Conservation (phyloP, 2,888 invertebrate species). For the Eupithecia dodoneata region DNA sequence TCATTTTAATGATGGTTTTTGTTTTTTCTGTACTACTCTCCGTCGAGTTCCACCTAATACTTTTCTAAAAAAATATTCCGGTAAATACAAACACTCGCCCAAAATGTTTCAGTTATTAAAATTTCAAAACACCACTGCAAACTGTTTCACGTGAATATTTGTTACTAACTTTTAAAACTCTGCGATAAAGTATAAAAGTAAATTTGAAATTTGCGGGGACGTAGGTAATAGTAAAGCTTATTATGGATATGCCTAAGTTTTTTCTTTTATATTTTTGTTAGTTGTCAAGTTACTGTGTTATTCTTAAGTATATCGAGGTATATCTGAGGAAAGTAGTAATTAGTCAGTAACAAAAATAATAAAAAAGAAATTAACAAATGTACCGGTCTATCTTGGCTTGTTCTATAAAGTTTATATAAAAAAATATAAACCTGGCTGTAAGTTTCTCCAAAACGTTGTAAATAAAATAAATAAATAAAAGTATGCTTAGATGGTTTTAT, state of each 20-base stretch:
- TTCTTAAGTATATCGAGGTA: too few relatives aligned
- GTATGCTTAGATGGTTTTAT: background rate
- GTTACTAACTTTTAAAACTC: slow-evolving; percentile 58
- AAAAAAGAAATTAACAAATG: too few relatives aligned
- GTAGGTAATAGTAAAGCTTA: slow-evolving; percentile 42
- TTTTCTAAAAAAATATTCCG: background rate
- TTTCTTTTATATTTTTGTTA: background rate
- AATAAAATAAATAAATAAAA: too few relatives aligned
- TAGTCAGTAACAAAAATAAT: too few relatives aligned
- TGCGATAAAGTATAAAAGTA: slow-evolving; percentile 47
- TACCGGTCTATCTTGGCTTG: too few relatives aligned
- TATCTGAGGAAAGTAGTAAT: too few relatives aligned
- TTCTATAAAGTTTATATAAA: too few relatives aligned
- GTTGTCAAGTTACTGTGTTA: too few relatives aligned
- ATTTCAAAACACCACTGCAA: slow-evolving; percentile 55
- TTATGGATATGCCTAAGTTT: slow-evolving; percentile 37
- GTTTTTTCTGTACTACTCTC: background rate
- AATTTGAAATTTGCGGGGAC: slow-evolving; percentile 51
- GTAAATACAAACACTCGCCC: slow-evolving; percentile 3
- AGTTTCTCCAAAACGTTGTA: too few relatives aligned
- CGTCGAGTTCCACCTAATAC: background rate
- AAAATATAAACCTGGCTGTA: too few relatives aligned
- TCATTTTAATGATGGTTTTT: background rate
- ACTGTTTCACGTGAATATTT: slow-evolving; percentile 59
- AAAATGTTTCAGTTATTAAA: slow-evolving; percentile 35